Evolutionary conservation across 2,113 vertebrate genomes (phyloP).

Genomic region (Aix galericulata): DNA sequence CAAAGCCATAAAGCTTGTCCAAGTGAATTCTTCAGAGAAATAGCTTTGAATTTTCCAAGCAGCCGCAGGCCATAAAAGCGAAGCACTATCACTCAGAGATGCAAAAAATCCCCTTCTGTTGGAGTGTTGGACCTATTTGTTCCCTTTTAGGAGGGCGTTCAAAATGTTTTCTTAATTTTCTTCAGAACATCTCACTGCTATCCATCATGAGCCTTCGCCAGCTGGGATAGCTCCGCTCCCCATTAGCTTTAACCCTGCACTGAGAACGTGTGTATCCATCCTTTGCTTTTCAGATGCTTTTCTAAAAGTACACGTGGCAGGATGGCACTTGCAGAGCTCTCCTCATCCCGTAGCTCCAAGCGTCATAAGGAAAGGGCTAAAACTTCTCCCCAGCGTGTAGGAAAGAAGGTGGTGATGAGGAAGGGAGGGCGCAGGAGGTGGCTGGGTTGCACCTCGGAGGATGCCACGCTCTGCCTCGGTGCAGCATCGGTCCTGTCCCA

Average conservation of each 20-base stretch:
- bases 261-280: fast-evolving
- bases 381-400: neutral
- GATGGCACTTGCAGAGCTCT: neutral
- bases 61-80: constrained; percentile 35
- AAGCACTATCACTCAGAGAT: constrained; percentile 55
- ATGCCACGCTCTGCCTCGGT: neutral
- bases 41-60: constrained; percentile 64
- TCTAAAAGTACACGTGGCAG: neutral
- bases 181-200: constrained; percentile 16
- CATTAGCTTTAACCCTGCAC: neutral
- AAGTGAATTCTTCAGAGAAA: constrained; percentile 69
- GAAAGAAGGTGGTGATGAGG: neutral
- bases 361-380: neutral
- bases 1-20: constrained; percentile 68
- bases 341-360: neutral
- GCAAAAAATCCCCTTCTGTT: constrained; percentile 52
- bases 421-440: neutral
- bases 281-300: neutral
- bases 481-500: neutral
- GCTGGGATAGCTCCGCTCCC: neutral
- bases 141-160: constrained; percentile 47
- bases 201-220: neutral
- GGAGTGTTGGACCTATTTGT: constrained; percentile 41
- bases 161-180: constrained; percentile 61
- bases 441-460: neutral